Evolutionary conservation across 1,140 invertebrate genomes (phyloP).

Genomic region (Leptinotarsa lineolata): DNA sequence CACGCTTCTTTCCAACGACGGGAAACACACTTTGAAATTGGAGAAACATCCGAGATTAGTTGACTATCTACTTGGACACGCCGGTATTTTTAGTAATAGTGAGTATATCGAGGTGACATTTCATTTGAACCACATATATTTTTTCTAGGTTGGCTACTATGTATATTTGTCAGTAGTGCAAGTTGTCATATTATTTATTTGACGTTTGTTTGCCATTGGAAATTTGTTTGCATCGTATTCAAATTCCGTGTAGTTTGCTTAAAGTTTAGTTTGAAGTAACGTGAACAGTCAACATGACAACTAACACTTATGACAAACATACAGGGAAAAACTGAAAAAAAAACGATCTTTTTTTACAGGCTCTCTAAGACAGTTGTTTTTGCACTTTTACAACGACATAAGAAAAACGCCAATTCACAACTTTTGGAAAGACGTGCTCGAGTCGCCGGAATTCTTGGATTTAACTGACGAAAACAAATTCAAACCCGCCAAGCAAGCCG

Average conservation of each 20-base stretch:
- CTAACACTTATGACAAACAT: too few relatives aligned
- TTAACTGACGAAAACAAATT: constrained; percentile 71
- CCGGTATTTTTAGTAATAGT: constrained; percentile 89
- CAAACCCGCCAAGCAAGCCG: constrained; percentile 14
- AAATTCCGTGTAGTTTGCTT: background rate
- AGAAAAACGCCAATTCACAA: constrained; percentile 73
- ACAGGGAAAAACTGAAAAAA: background rate
- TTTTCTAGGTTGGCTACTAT: too few relatives aligned
- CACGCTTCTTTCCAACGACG: constrained; percentile 92
- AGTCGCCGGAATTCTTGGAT: constrained; percentile 67
- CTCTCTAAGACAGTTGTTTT: constrained; percentile 73
- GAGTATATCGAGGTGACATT: constrained; percentile 54
- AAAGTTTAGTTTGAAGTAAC: too few relatives aligned
- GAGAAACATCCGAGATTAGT: constrained; percentile 83
- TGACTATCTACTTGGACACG: constrained; percentile 88
- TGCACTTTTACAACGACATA: constrained; percentile 72
- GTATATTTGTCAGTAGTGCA: too few relatives aligned
- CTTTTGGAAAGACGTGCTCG: constrained; percentile 75
- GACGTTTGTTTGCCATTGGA: too few relatives aligned
- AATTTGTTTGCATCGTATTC: background rate
- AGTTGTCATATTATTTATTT: too few relatives aligned
- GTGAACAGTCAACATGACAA: too few relatives aligned
- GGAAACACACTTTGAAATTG: constrained; percentile 83
- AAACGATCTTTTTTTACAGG: constrained; percentile 54
- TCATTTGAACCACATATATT: too few relatives aligned